Evolutionary conservation across 2,888 invertebrate species (phyloP), one percentile per base, ranked within the genome.

Genomic region (Hanleya hanleyi): DNA sequence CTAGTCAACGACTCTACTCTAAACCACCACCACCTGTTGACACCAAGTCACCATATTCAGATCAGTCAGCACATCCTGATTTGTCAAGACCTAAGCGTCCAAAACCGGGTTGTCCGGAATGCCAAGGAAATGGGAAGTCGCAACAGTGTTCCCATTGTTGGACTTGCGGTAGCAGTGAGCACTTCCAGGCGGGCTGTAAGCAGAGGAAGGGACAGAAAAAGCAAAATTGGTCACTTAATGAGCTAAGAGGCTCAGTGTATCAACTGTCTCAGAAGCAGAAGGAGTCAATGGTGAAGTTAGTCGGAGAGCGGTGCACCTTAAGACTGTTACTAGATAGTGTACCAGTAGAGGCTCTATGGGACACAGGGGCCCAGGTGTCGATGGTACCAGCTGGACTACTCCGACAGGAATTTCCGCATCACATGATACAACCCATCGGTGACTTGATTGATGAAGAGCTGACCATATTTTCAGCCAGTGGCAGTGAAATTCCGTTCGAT

Each of bases 351-450:
- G 62, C 62, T 15, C 22, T 62, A 7, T 62, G 62, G 62, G 62
- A 62, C 33, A 62, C 62, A 7, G 62, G 62, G 7, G 62, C 62
- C 22, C 62, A 62, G 9, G 62, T 62, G 7, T 62, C 62, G 7
- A 7, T 62, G 26, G 7, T 62, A 7, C 62, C 62, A 62, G 5
- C 15, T 32, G 7, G 7, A 12, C 12, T 62, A 32, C 33, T 62
- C 7, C 26, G 22, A 22, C 15, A 51, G 15, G 7, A 51, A 26
- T 51, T 51, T 51, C 51, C 51, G 7, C 12, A 32, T 7, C 7
- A 62, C 32, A 22, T 32, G 6, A 33, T 62, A 7, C 7, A 33
- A 33, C 62, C 62, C 7, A 62, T 62, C 36, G 7, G 36, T 33
- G 22, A 62, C 26, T 62, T 62, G 33, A 12, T 62, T 12, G 62